Evolutionary conservation across 2,888 invertebrate genomes (phyloP).

Genomic region (Dryococelus australis): DNA sequence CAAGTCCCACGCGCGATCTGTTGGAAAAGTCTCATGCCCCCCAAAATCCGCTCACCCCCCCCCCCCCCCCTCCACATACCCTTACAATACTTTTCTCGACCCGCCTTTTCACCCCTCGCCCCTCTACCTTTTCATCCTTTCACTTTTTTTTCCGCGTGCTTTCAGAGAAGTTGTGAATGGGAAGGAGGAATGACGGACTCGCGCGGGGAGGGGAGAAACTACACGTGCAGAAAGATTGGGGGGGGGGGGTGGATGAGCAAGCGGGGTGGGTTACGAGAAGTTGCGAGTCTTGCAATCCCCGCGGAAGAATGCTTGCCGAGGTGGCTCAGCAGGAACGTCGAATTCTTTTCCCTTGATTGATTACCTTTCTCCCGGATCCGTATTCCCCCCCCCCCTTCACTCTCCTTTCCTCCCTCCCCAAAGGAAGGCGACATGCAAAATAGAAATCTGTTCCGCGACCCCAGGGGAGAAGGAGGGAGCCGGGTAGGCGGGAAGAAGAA

Average conservation of each 20-base stretch:
- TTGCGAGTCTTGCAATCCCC: neutral
- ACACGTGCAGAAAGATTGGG: too few relatives aligned
- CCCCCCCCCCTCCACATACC: too few relatives aligned
- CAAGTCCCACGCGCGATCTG: constrained; percentile 29
- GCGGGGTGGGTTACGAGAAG: neutral
- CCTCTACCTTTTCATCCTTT: neutral
- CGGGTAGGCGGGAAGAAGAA: too few relatives aligned
- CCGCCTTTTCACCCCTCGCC: neutral
- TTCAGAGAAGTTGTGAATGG: constrained; percentile 20
- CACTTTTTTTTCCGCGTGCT: constrained; percentile 7
- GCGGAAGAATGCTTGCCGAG: neutral
- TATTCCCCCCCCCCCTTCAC: neutral
- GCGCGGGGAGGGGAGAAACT: neutral
- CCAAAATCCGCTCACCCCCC: neutral
- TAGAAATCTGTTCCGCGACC: neutral
- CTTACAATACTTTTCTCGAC: neutral
- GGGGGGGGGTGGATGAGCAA: too few relatives aligned
- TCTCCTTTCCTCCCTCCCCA: neutral
- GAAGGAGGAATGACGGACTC: neutral
- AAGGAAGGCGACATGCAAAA: neutral
- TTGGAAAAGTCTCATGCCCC: neutral
- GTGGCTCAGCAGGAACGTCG: neutral
- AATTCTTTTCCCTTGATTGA: constrained; percentile 25
- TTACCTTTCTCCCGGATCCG: constrained; percentile 18
- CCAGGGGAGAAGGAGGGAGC: neutral